Evolutionary conservation across 1,140 invertebrate species (phyloP).

Genomic region (Scaptodrosophila lebanonensis): DNA sequence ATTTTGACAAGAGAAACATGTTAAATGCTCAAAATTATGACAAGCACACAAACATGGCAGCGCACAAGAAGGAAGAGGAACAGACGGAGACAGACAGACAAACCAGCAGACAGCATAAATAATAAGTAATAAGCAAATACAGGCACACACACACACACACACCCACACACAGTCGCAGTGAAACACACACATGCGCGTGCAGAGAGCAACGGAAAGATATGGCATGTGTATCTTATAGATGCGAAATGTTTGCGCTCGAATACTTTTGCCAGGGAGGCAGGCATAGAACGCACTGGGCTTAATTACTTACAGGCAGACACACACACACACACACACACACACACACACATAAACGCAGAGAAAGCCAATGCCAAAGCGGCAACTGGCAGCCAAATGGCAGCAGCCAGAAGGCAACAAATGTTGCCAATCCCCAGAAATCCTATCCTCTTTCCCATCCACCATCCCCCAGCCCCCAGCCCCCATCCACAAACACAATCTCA

Average conservation of each 20-base stretch:
- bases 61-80: constrained; percentile 19
- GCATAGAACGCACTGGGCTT: constrained; percentile 45
- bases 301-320: constrained; percentile 35
- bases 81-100: constrained; percentile 10
- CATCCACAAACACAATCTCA: too few relatives aligned
- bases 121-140: constrained; percentile 60
- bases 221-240: constrained; percentile 33
- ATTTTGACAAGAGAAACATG: constrained; percentile 64
- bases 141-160: constrained; percentile 23
- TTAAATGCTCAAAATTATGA: constrained; percentile 59
- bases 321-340: not conserved
- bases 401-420: too few relatives aligned
- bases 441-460: too few relatives aligned
- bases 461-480: too few relatives aligned
- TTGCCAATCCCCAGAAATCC: too few relatives aligned
- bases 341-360: not conserved
- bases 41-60: constrained; percentile 39
- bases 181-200: too few relatives aligned
- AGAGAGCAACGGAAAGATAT: constrained; percentile 39
- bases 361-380: too few relatives aligned
- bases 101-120: constrained; percentile 46
- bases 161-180: not conserved
- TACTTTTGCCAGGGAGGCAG: constrained; percentile 45
- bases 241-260: too few relatives aligned
- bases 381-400: too few relatives aligned